Evolutionary conservation across 1,140 invertebrate species (phyloP), one percentile per base, ranked within the genome.

Genomic region (Temnothorax nylanderi): DNA sequence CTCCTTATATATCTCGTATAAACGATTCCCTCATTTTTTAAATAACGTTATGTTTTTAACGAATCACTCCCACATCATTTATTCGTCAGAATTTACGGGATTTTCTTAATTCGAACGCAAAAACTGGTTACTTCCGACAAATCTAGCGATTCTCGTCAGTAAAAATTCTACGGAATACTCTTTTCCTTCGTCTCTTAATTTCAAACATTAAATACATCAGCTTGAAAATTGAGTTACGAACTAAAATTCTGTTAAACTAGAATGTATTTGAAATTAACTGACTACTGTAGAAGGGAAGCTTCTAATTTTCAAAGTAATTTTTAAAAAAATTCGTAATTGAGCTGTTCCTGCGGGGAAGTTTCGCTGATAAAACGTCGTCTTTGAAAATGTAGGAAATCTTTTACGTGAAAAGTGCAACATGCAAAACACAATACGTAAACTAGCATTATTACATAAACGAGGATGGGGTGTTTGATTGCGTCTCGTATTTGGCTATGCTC

Each of bases 401-500:
- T 71, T 69, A 34, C 8, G 18, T 7, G 11, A 44, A 58, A 44
- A 82, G 16, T 16, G 6, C n/a, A 16, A 71, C 65, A 34, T 18
- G 8, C 41, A 65, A 65, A 37, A 26, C 13, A 3, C n/a, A 51
- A 72, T 18, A 18, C 47, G 11, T 51, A 51, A 37, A 80, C 64
- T 81, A 71, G 49, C 47, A 56, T 71, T 56, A 81, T 81, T 44
- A 62, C 13, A 21, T 84, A 75, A 75, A 74, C 26, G 26, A 58
- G 51, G 8, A 41, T 13, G 26, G 11, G 16, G 32, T 74, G 32
- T 75, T 56, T 84, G 80, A 84, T 84, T 84, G 80, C 69, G 69
- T 26, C 69, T 56, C 80, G 54, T 84, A 84, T 75, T 84, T 84
- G 80, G 41, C 69, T 84, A 64, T 41, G 47, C 16, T 21, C 58